phyloP scores from a whole-genome alignment of 35 echinoderm and acorn worm genomes.

The Diadema setosum region DNA sequence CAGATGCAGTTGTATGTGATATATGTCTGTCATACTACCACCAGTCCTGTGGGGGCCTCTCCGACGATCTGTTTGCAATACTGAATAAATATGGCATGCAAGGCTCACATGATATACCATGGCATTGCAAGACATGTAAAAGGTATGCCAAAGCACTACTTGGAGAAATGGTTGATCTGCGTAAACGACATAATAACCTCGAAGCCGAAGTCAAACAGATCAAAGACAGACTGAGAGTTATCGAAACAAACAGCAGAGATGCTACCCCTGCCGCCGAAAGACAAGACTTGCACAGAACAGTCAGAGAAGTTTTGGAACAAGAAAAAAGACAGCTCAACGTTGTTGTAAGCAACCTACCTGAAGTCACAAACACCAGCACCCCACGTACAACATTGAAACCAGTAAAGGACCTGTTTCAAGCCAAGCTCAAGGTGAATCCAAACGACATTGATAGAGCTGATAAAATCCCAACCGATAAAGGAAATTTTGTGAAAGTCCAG shows the following conservation, averaged over 20 bases:
- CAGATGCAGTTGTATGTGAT: slow-evolving; percentile 10
- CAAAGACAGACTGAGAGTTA: background rate
- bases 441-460: background rate
- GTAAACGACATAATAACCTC: background rate
- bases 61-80: background rate
- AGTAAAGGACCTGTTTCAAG: background rate
- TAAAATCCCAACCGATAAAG: background rate
- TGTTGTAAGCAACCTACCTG: slow-evolving; percentile 15
- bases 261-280: background rate
- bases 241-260: background rate
- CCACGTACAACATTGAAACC: background rate
- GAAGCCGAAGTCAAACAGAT: slow-evolving; percentile 11
- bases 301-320: background rate
- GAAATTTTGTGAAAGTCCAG: background rate
- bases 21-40: slow-evolving; percentile 24
- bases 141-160: background rate
- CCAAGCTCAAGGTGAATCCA: background rate
- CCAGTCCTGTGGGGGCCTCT: background rate
- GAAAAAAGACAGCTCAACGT: background rate
- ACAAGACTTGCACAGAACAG: background rate
- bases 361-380: background rate
- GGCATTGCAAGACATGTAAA: too few species aligned
- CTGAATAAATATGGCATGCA: background rate
- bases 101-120: too few species aligned
- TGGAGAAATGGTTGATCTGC: background rate